Evolutionary conservation across 2,113 vertebrate species (phyloP).

Genomic region (Embiotoca jacksoni): DNA sequence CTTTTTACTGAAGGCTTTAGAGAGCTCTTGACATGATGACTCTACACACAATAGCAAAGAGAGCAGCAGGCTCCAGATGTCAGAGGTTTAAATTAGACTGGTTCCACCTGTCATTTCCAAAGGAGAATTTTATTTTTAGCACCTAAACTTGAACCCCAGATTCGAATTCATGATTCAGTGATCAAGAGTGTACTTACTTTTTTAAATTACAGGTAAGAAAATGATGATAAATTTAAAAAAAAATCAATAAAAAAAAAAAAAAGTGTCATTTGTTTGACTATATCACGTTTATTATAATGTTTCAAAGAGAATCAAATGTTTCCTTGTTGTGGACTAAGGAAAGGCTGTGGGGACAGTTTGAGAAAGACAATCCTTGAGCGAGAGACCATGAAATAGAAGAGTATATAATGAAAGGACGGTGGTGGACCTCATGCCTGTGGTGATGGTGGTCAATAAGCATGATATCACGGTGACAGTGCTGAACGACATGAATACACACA

Average conservation of each 20-base stretch:
- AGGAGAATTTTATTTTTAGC: neutral
- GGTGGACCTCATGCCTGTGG: constrained; percentile 38
- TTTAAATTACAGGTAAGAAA: neutral
- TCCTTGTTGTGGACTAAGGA: neutral
- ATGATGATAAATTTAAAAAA: too few species aligned
- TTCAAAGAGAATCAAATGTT: neutral
- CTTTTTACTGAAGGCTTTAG: too few species aligned
- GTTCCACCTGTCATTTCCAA: neutral
- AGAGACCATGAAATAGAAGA: constrained; percentile 46
- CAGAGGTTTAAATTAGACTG: constrained; percentile 5
- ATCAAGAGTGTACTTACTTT: neutral
- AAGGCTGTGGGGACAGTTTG: constrained; percentile 5
- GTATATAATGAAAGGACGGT: constrained; percentile 26
- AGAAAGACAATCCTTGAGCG: constrained; percentile 29
- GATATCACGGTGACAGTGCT: constrained; percentile 11
- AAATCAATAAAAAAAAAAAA: too few species aligned
- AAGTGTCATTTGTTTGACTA: too few species aligned
- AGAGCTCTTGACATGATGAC: too few species aligned
- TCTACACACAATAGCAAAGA: too few species aligned
- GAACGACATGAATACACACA: neutral
- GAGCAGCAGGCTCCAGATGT: too few species aligned
- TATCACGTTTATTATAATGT: neutral
- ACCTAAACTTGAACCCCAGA: neutral
- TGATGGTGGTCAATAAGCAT: constrained; percentile 37
- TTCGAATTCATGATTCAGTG: neutral